These are phyloP conservation scores for Nasua narica DNA, from an alignment of 2,797 vertebrate species.

Conservation along the genomic window DNA sequence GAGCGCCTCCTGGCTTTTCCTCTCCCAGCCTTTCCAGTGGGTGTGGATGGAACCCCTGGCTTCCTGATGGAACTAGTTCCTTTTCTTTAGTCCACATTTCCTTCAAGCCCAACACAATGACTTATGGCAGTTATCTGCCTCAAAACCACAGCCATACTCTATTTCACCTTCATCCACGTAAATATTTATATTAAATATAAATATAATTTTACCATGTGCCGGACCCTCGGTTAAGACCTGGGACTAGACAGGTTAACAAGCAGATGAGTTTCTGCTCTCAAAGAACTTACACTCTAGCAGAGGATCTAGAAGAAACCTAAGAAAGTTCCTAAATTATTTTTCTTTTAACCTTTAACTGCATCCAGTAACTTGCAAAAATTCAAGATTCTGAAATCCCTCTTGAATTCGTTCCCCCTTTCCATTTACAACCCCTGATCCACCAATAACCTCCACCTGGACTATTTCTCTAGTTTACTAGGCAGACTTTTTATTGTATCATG, in stretches of 20 bases:
- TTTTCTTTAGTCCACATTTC: background rate
- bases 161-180: background rate
- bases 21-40: background rate
- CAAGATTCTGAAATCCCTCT: background rate
- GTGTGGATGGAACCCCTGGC: background rate
- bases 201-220: background rate
- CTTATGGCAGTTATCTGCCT: background rate
- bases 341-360: background rate
- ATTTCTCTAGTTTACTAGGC: background rate
- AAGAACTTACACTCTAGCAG: background rate
- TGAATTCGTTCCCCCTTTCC: background rate
- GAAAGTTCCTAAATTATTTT: background rate
- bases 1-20: background rate
- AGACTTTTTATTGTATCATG: background rate
- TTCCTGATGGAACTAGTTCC: background rate
- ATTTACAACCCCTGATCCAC: background rate
- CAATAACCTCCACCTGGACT: background rate
- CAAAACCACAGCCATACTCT: background rate
- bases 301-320: background rate
- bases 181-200: background rate
- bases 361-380: background rate
- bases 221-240: background rate
- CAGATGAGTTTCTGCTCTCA: background rate
- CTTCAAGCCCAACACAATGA: background rate
- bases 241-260: background rate